Evolutionary conservation across 2,797 vertebrate species (phyloP).

Genomic region (Enteromius anoplus): DNA sequence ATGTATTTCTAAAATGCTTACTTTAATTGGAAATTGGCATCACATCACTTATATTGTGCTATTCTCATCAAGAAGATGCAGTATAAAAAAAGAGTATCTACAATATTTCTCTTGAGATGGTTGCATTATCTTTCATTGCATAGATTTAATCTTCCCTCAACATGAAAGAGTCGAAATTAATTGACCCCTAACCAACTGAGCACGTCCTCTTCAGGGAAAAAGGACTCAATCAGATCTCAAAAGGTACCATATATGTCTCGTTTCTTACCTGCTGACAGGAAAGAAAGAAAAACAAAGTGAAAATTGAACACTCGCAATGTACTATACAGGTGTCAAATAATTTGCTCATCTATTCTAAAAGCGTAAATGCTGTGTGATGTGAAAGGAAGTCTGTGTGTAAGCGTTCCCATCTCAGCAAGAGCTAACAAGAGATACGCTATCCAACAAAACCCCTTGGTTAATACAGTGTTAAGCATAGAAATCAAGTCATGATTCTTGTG

Average conservation of each 20-base stretch:
- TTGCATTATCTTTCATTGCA: conserved; percentile 61
- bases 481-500: neutral
- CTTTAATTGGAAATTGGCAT: neutral
- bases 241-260: conserved; percentile 57
- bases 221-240: conserved; percentile 50
- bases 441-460: neutral
- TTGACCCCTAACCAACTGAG: conserved; percentile 65
- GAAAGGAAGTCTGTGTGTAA: neutral
- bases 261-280: conserved; percentile 69
- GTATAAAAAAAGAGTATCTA: conserved; percentile 19
- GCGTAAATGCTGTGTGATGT: neutral
- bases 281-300: conserved; percentile 37
- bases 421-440: neutral
- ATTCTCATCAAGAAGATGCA: conserved; percentile 16
- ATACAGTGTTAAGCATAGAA: neutral
- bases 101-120: conserved; percentile 52
- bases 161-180: conserved; percentile 66
- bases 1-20: neutral
- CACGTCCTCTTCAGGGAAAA: conserved; percentile 55
- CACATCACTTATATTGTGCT: neutral
- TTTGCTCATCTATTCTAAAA: neutral
- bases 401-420: neutral
- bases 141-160: conserved; percentile 47
- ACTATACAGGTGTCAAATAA: conserved; percentile 32
- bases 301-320: conserved; percentile 29